Evolutionary conservation across 2,113 vertebrate genomes (phyloP), one percentile per base, ranked within the genome.

Genomic region (Turdus rufiventris): DNA sequence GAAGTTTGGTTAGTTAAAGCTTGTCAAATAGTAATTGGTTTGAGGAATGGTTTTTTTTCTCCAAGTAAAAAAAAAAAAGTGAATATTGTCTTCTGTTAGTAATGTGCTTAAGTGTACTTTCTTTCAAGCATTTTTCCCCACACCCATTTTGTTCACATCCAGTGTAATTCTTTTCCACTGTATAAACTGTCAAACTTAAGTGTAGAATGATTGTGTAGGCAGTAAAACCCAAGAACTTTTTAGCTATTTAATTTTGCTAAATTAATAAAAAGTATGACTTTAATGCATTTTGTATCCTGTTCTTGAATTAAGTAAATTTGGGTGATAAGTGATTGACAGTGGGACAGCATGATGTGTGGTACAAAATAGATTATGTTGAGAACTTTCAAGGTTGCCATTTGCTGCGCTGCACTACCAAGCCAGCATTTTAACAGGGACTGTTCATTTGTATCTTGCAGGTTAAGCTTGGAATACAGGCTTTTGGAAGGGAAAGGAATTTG

Each of bases 161-260:
- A 40, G 19, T 15, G 11, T 40, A 14, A 63, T 28, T 78, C 85
- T 74, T 54, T 66, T 6, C 19, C 16, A 50, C 73, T 47, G 28
- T 9, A 20, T 42, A 17, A 62, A 53, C 12, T 68, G 26, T 28
- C 26, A 36, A 88, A 38, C 19, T 34, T 18, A 51, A 53, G 8
- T 1, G 1, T 7, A 77, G 14, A 86, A 54, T 26, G 2, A 53
- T 4, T 50, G 21, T 4, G 1, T 7, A 47, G 3, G 5, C 11
- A 2, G 6, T 40, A 63, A 79, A 78, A 56, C 5, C 50, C 33
- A 88, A 62, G 12, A 50, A 54, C 4, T 12, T 43, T 42, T 16
- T 36, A 26, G 18, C 18, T 34, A 54, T 14, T 24, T 18, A 25
- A 29, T 38, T 79, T 43, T 65, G 14, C 38, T 51, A 26, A 40